A percentile compares a stretch with the other conserved stretches of the same genome.
phyloP scores from a whole-genome alignment of 2,888 invertebrate genomes.

The Labia minor region DNA sequence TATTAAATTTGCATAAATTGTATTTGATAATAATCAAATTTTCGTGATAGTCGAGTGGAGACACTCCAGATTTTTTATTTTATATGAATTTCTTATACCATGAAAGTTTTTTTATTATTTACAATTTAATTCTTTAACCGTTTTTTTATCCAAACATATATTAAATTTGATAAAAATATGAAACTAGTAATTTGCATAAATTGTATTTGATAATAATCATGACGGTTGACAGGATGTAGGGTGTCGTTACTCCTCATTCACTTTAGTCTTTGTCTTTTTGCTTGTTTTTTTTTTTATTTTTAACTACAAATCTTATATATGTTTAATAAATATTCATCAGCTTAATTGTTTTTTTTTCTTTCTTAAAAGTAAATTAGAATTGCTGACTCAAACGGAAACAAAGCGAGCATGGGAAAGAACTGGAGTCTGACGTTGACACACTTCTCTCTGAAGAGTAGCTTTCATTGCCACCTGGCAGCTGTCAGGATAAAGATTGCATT shows the following conservation, averaged over 20 bases:
- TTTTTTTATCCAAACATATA: too few species aligned
- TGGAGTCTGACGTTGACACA: not conserved
- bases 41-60: too few species aligned
- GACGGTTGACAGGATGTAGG: not conserved
- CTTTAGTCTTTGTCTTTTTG: not conserved
- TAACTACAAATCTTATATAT: not conserved
- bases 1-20: too few species aligned
- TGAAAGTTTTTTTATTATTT: too few species aligned
- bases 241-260: not conserved
- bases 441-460: not conserved
- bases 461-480: slow-evolving; percentile 1
- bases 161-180: too few species aligned
- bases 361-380: not conserved
- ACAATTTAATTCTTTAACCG: too few species aligned
- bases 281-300: too few species aligned
- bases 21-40: too few species aligned
- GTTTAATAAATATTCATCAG: not conserved
- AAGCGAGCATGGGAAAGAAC: not conserved
- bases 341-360: not conserved
- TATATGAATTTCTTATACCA: too few species aligned
- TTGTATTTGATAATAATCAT: not conserved
- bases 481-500: not conserved
- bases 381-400: slow-evolving; percentile 13
- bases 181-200: not conserved
- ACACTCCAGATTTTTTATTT: too few species aligned